Base-by-base conservation (phyloP, 2,888 invertebrate genomes). In the Hirtodrosophila histrioides region DNA sequence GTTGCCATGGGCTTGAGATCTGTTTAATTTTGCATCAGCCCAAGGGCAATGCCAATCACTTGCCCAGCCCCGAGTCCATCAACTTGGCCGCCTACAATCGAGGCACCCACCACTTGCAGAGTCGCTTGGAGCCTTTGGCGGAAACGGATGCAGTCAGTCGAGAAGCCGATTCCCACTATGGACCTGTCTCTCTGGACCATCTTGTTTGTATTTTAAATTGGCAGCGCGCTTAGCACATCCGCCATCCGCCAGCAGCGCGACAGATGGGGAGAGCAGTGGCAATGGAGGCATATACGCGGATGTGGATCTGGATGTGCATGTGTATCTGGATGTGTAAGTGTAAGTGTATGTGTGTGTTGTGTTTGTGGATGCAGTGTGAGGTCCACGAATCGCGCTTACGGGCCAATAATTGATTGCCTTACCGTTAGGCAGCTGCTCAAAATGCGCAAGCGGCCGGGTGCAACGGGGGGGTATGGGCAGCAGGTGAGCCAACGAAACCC, bases 371-470 rank as follows among this genome's bases (percentile, higher is more conserved):
- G 50, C 43, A 43, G 53, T 55, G 66, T 57, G 66, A 46, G 61
- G 31, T 57, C 7, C 36, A 50, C 24, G 54, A 56, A 68, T 49
- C 68, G 68, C 71, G 78, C 67, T 75, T 67, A 64, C 82, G 64
- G 72, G 69, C 74, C 87, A 89, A 86, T 87, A 87, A 89, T 87
- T 87, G 89, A 89, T 89, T 89, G 79, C 76, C 81, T 68, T 78
- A 87, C 86, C 88, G 88, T 79, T 87, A 87, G 86, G 56, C 72
- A 82, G 82, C 82, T 77, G 85, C 66, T 65, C 68, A 70, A 86
- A 86, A 78, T 82, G 83, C 88, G 84, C 88, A 78, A 76, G 68
- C 43, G 51, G 55, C 53, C 11, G 50, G n/a, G 44, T 50, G 55
- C 61, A 57, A 3, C 6, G 27, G 27, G 48, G 27, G 48, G 56